Percentiles rank a stretch among this genome's conserved stretches.
These are phyloP conservation scores for Plagodis pulveraria DNA, from an alignment of 2,888 invertebrate genomes.

Conservation along the genomic window DNA sequence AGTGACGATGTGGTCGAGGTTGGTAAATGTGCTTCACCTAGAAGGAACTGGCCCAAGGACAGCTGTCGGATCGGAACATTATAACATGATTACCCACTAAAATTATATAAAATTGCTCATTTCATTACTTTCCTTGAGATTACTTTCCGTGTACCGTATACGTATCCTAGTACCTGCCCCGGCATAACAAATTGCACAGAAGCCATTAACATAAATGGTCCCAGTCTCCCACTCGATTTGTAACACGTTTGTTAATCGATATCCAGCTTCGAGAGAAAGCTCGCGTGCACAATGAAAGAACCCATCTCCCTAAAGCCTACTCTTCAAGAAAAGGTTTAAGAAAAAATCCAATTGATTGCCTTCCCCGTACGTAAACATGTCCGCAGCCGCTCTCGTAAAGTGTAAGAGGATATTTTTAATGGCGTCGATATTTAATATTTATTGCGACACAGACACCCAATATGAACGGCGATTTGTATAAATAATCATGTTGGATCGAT, in stretches of 20 bases:
- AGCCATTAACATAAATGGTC: background rate
- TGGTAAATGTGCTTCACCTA: too few species aligned
- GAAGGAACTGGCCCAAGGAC: too few species aligned
- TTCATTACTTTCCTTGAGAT: too few species aligned
- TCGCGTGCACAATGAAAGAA: constrained; percentile 54
- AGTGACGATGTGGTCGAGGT: too few species aligned
- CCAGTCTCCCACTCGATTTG: background rate
- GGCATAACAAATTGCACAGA: background rate
- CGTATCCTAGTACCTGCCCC: too few species aligned
- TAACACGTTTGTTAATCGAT: background rate
- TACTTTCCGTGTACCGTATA: too few species aligned
- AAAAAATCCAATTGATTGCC: constrained; percentile 78
- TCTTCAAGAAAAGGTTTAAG: constrained; percentile 55
- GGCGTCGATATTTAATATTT: constrained; percentile 84
- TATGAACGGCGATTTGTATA: constrained; percentile 79
- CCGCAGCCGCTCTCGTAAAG: constrained; percentile 78
- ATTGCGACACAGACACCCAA: constrained; percentile 81
- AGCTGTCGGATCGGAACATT: too few species aligned
- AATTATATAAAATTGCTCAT: too few species aligned
- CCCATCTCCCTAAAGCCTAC: constrained; percentile 5
- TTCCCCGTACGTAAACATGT: constrained; percentile 79
- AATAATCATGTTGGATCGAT: constrained; percentile 54
- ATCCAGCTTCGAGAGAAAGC: constrained; percentile 58
- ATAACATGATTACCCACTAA: too few species aligned
- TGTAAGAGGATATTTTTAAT: constrained; percentile 84